Evolutionary conservation across 2,797 vertebrate genomes (phyloP).

Genomic region (Melanotaenia parkinsoni): DNA sequence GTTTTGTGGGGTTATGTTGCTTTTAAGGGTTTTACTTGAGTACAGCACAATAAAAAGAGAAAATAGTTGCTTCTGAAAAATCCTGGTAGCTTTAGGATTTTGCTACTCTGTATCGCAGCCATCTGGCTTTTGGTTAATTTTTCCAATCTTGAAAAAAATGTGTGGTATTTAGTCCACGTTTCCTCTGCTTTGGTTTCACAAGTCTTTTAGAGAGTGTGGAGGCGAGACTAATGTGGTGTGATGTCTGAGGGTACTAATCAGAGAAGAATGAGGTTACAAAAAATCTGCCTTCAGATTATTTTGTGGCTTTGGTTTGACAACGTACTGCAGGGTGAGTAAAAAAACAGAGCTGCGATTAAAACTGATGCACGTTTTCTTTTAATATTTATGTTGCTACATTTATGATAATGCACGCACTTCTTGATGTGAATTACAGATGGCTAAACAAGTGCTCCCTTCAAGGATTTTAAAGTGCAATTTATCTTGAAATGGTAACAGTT

Average conservation of each 20-base stretch:
- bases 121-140: constrained; percentile 70
- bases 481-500: not conserved
- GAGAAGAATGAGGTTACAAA: constrained; percentile 37
- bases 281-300: constrained; percentile 51
- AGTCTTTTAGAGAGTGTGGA: constrained; percentile 20
- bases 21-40: not conserved
- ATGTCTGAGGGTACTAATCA: constrained; percentile 10
- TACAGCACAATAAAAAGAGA: not conserved
- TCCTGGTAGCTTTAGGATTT: not conserved
- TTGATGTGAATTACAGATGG: not conserved
- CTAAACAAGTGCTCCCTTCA: not conserved
- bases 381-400: not conserved
- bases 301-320: constrained; percentile 53
- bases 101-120: constrained; percentile 35
- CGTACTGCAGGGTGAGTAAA: constrained; percentile 64
- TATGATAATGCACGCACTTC: constrained; percentile 11
- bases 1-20: not conserved
- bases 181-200: constrained; percentile 28
- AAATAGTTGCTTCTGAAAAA: constrained; percentile 2
- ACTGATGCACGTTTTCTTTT: not conserved
- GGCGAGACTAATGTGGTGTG: constrained; percentile 25
- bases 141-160: constrained; percentile 74
- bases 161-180: constrained; percentile 52
- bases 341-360: not conserved
- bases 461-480: not conserved